phyloP scores from a whole-genome alignment of 2,888 invertebrate species.

The Conops quadrifasciatus region DNA sequence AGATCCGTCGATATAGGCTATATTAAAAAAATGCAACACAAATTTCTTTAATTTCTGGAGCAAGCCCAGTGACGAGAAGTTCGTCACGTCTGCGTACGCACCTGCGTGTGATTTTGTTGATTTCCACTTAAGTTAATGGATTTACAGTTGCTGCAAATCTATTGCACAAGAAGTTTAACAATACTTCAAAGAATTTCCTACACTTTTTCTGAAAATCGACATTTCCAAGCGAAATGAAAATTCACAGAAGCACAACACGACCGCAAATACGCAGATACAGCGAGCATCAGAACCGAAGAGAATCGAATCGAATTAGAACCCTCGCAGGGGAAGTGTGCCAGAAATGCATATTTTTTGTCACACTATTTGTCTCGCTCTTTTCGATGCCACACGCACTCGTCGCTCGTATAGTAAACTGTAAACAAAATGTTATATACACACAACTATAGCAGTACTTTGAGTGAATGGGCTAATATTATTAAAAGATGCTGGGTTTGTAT shows the following conservation, averaged over 20 bases:
- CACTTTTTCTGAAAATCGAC: constrained; percentile 49
- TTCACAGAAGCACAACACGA: constrained; percentile 45
- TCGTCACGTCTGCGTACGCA: constrained; percentile 94
- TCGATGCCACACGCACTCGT: constrained; percentile 37
- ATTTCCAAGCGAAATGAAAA: constrained; percentile 50
- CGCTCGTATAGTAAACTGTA: constrained; percentile 43
- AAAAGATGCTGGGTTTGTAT: constrained; percentile 10
- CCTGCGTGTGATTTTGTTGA: constrained; percentile 78
- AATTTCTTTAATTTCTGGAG: constrained; percentile 66
- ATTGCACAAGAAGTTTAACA: constrained; percentile 43
- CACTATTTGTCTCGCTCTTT: neutral
- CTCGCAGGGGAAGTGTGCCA: constrained; percentile 11
- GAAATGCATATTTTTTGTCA: constrained; percentile 18
- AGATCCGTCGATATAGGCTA: neutral
- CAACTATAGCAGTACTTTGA: constrained; percentile 19
- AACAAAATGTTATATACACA: constrained; percentile 44
- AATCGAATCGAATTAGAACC: constrained; percentile 22
- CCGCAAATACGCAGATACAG: constrained; percentile 51
- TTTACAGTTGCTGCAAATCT: constrained; percentile 42
- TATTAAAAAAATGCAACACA: constrained; percentile 16
- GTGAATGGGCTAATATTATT: constrained; percentile 35
- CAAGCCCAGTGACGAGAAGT: constrained; percentile 80
- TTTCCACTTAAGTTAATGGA: constrained; percentile 41
- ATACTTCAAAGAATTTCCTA: constrained; percentile 44
- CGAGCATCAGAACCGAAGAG: constrained; percentile 22